phyloP scores from a whole-genome alignment of 2,888 invertebrate species.

The Drosophila gaucha region DNA sequence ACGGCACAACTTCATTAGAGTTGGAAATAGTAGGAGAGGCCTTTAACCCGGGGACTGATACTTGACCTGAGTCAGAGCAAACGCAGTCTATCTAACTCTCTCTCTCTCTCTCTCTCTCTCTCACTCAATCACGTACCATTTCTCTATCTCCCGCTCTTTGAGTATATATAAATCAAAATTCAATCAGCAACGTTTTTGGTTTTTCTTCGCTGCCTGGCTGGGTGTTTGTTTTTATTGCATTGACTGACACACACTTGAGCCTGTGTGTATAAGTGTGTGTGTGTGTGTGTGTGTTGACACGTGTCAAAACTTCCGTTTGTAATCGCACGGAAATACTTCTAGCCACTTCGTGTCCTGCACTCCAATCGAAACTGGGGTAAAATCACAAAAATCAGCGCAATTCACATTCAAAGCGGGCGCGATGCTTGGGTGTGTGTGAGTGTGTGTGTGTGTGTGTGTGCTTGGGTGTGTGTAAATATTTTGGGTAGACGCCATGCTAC shows the following conservation, averaged over 20 bases:
- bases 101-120: neutral
- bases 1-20: constrained; percentile 74
- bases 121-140: neutral
- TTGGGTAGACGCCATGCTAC: constrained; percentile 65
- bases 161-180: constrained; percentile 80
- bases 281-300: constrained; percentile 73
- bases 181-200: constrained; percentile 72
- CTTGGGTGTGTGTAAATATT: constrained; percentile 45
- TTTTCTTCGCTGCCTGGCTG: constrained; percentile 42
- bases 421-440: constrained; percentile 7
- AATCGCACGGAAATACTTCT: constrained; percentile 79
- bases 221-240: constrained; percentile 75
- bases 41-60: constrained; percentile 59
- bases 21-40: constrained; percentile 30
- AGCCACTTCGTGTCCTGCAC: constrained; percentile 63
- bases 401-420: constrained; percentile 33
- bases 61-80: constrained; percentile 45
- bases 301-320: constrained; percentile 83
- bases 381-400: constrained; percentile 63
- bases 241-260: constrained; percentile 49
- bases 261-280: constrained; percentile 1
- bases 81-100: neutral
- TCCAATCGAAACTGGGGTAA: constrained; percentile 75
- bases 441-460: constrained; percentile 7
- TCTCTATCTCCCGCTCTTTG: neutral